phyloP scores from a whole-genome alignment of 2,888 invertebrate genomes.

The Meiosimyza decipiens region DNA sequence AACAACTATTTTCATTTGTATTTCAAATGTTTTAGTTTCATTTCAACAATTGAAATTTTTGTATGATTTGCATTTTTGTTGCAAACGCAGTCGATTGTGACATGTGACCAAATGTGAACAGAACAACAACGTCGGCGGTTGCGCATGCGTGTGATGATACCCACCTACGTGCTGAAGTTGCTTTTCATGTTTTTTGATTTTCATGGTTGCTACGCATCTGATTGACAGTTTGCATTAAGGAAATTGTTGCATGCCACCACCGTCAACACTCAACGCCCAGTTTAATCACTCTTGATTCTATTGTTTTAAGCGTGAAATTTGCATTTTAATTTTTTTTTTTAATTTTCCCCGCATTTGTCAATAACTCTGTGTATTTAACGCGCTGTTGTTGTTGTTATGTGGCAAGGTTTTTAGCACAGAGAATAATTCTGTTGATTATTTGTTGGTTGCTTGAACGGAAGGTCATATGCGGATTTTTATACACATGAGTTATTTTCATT shows the following conservation, averaged over 20 bases:
- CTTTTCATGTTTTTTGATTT: conserved; percentile 45
- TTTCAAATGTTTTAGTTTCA: too few relatives aligned
- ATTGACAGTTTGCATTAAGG: conserved; percentile 52
- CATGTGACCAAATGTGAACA: too few relatives aligned
- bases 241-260: conserved; percentile 30
- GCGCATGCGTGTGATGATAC: conserved; percentile 28
- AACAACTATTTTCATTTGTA: too few relatives aligned
- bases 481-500: too few relatives aligned
- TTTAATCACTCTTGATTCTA: conserved; percentile 51
- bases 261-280: conserved; percentile 18
- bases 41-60: too few relatives aligned
- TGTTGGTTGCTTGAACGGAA: too few relatives aligned
- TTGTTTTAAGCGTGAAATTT: conserved; percentile 49
- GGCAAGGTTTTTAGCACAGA: too few relatives aligned
- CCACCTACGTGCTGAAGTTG: neutral
- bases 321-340: conserved; percentile 53
- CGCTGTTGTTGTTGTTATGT: too few relatives aligned
- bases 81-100: too few relatives aligned
- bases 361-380: conserved; percentile 22
- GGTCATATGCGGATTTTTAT: too few relatives aligned
- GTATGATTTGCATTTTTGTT: too few relatives aligned
- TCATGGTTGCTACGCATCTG: conserved; percentile 61
- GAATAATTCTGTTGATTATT: too few relatives aligned
- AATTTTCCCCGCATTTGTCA: conserved; percentile 46
- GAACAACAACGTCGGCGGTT: neutral